Evolutionary conservation across 2,797 vertebrate species (phyloP).

Genomic region (Pangasius macronema): DNA sequence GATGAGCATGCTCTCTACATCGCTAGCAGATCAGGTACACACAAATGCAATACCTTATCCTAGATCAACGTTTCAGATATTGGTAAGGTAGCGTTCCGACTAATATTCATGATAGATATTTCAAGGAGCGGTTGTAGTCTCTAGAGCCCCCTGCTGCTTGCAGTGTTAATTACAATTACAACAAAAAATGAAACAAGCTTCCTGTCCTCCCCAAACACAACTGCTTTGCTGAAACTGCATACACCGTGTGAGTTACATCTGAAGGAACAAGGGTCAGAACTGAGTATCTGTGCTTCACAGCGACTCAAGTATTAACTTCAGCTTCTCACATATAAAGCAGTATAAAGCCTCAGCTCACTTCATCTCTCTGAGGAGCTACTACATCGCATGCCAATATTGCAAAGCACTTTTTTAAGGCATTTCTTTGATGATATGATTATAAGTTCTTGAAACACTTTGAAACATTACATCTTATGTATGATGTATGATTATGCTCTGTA

Average conservation of each 20-base stretch:
- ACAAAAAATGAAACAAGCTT: neutral
- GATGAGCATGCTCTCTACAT: slow-evolving; percentile 98
- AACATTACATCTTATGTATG: neutral
- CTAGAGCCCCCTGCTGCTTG: neutral
- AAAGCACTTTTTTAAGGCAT: neutral
- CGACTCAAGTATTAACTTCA: neutral
- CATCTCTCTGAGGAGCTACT: neutral
- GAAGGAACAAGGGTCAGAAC: neutral
- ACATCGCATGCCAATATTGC: neutral
- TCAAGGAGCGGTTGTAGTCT: neutral
- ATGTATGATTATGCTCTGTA: no score
- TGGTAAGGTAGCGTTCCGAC: neutral
- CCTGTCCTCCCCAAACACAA: neutral
- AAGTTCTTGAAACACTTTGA: neutral
- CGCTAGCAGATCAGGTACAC: slow-evolving; percentile 92
- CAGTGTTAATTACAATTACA: neutral
- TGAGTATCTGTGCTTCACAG: neutral
- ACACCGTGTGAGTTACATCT: neutral
- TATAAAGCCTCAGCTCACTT: neutral
- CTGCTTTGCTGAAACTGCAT: neutral
- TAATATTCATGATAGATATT: neutral
- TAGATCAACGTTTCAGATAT: neutral
- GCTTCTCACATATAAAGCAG: neutral
- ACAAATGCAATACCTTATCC: neutral
- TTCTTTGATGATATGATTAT: neutral